Conservation (phyloP, 2,888 invertebrate genomes). For the Trisateles emortualis region DNA sequence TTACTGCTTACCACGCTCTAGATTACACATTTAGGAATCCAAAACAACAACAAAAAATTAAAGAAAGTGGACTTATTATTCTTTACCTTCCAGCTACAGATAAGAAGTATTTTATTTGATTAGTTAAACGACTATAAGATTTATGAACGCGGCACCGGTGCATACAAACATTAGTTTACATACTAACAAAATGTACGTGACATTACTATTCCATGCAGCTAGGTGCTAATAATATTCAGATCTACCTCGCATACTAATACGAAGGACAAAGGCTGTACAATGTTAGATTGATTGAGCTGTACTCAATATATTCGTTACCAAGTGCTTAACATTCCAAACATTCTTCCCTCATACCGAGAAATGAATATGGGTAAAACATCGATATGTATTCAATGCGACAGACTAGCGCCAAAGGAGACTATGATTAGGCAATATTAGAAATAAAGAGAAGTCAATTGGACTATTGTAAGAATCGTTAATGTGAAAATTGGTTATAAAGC, state of each 20-base stretch:
- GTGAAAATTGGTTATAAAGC: conserved; percentile 27
- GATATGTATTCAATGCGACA: conserved; percentile 29
- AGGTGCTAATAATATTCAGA: conserved; percentile 49
- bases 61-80: no score
- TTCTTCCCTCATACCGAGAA: conserved; percentile 24
- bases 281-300: conserved; percentile 40
- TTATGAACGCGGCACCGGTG: conserved; percentile 31
- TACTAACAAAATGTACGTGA: conserved; percentile 23
- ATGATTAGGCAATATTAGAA: conserved; percentile 17
- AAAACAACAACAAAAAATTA: no score
- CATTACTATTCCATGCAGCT: conserved; percentile 44
- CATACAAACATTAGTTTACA: conserved; percentile 38
- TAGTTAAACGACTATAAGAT: conserved; percentile 28
- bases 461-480: conserved; percentile 25
- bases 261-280: conserved; percentile 40
- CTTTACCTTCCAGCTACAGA: no score
- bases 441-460: conserved; percentile 30
- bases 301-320: conserved; percentile 18
- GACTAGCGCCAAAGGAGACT: conserved; percentile 7
- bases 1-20: no score
- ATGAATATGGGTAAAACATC: conserved; percentile 31
- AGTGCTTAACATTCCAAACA: conserved; percentile 25
- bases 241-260: conserved; percentile 45
- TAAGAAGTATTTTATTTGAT: conserved; percentile 26
- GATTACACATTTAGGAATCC: no score